Evolutionary conservation across 2,797 vertebrate species (phyloP).

Genomic region (Linurgus olivaceus): DNA sequence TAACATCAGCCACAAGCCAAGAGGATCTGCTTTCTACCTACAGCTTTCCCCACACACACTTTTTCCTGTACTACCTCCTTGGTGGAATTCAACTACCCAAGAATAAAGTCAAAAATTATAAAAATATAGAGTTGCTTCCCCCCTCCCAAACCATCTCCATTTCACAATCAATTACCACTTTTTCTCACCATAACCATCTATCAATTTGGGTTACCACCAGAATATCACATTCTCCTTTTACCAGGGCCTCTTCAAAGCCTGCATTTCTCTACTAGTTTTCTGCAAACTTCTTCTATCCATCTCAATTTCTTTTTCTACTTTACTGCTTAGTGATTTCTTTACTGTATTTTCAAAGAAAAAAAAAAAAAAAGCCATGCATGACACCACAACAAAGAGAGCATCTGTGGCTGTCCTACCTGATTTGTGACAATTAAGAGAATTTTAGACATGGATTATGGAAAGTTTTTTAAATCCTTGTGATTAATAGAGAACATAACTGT

Average conservation of each 20-base stretch:
- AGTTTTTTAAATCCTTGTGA: not conserved
- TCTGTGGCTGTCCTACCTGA: not conserved
- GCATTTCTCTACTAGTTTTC: not conserved
- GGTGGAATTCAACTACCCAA: not conserved
- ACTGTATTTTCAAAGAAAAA: not conserved
- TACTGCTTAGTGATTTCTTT: too few relatives aligned
- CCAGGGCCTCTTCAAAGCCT: not conserved
- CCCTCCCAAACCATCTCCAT: not conserved
- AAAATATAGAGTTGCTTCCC: not conserved
- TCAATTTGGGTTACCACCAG: not conserved
- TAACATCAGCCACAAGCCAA: not conserved
- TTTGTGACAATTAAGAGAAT: not conserved
- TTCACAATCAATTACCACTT: not conserved
- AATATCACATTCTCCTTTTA: not conserved
- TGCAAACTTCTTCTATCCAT: not conserved
- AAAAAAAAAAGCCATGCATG: not conserved
- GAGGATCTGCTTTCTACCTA: not conserved
- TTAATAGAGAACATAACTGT: not conserved
- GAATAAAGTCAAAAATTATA: not conserved
- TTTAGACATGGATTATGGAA: not conserved
- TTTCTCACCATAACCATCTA: not conserved
- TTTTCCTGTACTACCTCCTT: not conserved
- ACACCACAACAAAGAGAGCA: not conserved
- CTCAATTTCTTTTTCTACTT: not conserved
- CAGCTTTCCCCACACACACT: fast-evolving